These are phyloP conservation scores for Poliocrania exsul DNA, from an alignment of 2,797 vertebrate genomes.

Conservation along the genomic window DNA sequence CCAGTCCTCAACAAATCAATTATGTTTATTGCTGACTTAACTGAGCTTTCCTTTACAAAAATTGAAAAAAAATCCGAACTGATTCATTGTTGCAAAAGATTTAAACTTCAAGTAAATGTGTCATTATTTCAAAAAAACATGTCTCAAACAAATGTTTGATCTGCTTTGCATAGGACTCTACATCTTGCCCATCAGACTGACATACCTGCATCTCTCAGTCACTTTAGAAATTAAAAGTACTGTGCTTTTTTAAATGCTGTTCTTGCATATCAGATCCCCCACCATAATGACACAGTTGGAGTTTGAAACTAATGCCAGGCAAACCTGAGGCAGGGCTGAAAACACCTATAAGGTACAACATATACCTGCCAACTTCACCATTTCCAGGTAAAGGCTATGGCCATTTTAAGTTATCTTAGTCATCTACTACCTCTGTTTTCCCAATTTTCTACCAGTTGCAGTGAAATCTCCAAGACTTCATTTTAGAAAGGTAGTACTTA, in stretches of 20 bases:
- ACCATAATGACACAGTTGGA: not conserved
- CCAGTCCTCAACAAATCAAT: not conserved
- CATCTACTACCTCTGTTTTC: not conserved
- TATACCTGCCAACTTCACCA: not conserved
- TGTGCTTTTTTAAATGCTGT: not conserved
- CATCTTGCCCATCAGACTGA: constrained; percentile 33
- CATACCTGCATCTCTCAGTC: constrained; percentile 6
- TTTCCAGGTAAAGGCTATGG: not conserved
- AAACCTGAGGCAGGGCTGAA: not conserved
- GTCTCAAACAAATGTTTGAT: not conserved
- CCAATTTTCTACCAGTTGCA: not conserved
- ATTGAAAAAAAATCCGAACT: not conserved
- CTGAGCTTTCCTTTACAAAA: not conserved
- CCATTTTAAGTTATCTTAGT: not conserved
- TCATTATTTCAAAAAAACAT: not conserved
- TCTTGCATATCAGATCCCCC: constrained; percentile 27
- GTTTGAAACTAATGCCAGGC: not conserved
- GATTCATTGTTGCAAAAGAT: not conserved
- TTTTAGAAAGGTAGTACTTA: not conserved
- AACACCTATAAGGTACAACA: not conserved
- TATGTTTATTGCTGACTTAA: not conserved
- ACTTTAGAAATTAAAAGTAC: not conserved
- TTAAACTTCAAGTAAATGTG: not conserved
- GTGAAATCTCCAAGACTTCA: not conserved
- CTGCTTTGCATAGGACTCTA: not conserved